Percentiles rank a stretch among this genome's conserved stretches.
phyloP scores from a whole-genome alignment of 2,113 vertebrate genomes.

The Arenaria interpres region DNA sequence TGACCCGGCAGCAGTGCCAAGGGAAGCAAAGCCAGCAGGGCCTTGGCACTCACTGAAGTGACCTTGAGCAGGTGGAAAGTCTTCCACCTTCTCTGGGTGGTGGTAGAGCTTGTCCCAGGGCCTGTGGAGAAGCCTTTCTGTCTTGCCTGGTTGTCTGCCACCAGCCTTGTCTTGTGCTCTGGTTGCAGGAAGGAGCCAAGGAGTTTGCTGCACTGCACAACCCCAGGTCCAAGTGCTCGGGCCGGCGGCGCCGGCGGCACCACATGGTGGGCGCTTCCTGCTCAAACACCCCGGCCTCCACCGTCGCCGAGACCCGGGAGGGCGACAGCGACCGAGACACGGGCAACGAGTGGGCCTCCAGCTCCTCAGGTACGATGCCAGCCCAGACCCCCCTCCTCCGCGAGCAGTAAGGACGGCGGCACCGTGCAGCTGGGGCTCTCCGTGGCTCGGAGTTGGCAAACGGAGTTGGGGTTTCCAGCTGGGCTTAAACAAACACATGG shows the following conservation, averaged over 20 bases:
- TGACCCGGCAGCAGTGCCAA: rapidly evolving
- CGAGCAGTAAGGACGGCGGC: background rate
- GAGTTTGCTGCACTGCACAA: constrained; percentile 94
- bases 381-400: background rate
- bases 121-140: background rate
- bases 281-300: constrained; percentile 71
- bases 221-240: constrained; percentile 84
- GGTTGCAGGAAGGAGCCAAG: constrained; percentile 92
- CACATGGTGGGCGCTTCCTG: constrained; percentile 78
- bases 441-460: background rate
- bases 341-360: constrained; percentile 86
- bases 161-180: background rate
- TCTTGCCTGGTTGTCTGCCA: background rate
- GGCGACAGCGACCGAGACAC: constrained; percentile 94
- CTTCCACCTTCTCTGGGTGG: background rate
- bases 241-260: constrained; percentile 83
- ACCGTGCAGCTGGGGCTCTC: background rate
- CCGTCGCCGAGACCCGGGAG: constrained; percentile 84
- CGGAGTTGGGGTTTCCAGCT: background rate
- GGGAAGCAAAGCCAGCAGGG: background rate
- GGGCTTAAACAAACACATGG: background rate
- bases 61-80: rapidly evolving
- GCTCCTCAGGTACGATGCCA: constrained; percentile 86
- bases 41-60: background rate
- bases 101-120: background rate